Conservation (phyloP, 2,797 vertebrate genomes). For the Scleropages formosus region DNA sequence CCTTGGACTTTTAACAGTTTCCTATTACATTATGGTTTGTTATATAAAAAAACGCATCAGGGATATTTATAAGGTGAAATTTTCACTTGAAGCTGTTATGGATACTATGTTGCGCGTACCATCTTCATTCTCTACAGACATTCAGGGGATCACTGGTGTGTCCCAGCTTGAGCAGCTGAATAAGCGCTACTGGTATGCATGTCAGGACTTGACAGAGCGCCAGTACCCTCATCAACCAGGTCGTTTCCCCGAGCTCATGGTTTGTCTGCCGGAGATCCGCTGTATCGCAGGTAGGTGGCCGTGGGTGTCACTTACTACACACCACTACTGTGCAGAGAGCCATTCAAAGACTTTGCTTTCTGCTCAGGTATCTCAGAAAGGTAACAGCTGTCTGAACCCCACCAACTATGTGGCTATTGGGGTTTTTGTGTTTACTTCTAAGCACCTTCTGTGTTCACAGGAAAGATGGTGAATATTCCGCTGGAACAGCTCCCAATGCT, state of each 20-base stretch:
- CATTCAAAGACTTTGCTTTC: too few relatives aligned
- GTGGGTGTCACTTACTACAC: too few relatives aligned
- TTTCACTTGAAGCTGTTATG: too few relatives aligned
- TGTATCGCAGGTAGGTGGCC: conserved; percentile 72
- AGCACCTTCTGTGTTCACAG: conserved; percentile 46
- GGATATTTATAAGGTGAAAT: too few relatives aligned
- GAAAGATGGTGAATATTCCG: conserved; percentile 77
- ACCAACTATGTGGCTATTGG: not conserved
- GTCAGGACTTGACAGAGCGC: conserved; percentile 79
- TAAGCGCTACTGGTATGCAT: conserved; percentile 78
- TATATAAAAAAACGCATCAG: too few relatives aligned
- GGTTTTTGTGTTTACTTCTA: not conserved
- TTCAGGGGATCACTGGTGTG: conserved; percentile 69
- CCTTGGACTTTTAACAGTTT: too few relatives aligned
- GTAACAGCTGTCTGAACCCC: not conserved
- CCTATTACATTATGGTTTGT: too few relatives aligned
- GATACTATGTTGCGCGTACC: too few relatives aligned
- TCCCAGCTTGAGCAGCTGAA: conserved; percentile 78
- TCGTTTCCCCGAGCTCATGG: conserved; percentile 75
- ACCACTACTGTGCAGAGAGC: too few relatives aligned
- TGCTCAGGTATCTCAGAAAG: too few relatives aligned
- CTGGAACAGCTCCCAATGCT: conserved; percentile 79
- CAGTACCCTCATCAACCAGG: conserved; percentile 76
- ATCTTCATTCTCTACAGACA: conserved; percentile 55
- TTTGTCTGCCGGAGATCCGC: conserved; percentile 77